Base-by-base conservation (phyloP, 2,888 invertebrate genomes). In the Apantesis nais region DNA sequence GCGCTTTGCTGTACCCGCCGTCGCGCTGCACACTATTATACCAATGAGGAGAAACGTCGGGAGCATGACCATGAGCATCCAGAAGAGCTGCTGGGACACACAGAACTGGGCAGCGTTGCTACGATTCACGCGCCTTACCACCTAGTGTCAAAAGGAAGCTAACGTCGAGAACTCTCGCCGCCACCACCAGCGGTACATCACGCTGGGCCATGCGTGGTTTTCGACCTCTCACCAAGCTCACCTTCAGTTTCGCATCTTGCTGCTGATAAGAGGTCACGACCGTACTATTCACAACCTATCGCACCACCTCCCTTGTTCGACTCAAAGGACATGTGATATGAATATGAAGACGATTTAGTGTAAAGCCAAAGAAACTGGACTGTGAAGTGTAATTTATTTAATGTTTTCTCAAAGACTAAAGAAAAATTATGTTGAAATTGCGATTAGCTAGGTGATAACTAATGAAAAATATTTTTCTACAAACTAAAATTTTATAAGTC, bases 21-120 rank as follows among this genome's bases (percentile, higher is more conserved):
- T 72, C 96, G 97, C 77, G 96, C 97, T 8, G 97, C 97, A 8
- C 96, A 96, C 64, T 98, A 98, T 90, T 98, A 98, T 88, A 98
- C 98, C 16, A 96, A 97, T 86, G 98, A 98, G 89, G 97, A 97
- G 86, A 96, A 97, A 77, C 86, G 93, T 2, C 86, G 90, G 12
- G 92, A 92, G 77, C 92, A 88, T 64, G 90, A 89, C 66, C 91
- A 89, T 67, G 93, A 94, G 0, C 92, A 92, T 66, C 93, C 94
- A 0, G 94, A 93, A 1, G 93, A 93, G 75, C 81, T 92, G 70
- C 80, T 93, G 19, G 86, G 87, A 2, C 89, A 88, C 61, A 88
- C 91, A 0, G 92, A 93, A 78, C 79, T 91, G 41, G 90, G 91
- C 37, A 90, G 85, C 73, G 92, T 94, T 55, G 92, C 94, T 7